These are phyloP conservation scores for Leguminivora glycinivorella DNA, from an alignment of 1,140 invertebrate species.

Conservation along the genomic window DNA sequence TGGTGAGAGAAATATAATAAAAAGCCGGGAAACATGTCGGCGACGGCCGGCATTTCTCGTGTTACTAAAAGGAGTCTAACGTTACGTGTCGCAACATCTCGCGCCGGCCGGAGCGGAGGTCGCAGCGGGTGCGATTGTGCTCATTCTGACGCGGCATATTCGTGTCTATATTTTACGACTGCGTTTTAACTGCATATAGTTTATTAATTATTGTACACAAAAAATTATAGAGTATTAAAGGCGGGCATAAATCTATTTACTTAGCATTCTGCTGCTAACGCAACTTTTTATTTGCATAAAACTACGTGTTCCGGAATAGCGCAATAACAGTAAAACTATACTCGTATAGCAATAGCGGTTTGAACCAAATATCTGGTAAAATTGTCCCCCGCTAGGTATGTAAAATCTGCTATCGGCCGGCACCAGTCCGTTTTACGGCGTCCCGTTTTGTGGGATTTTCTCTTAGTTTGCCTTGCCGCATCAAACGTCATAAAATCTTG, in stretches of 20 bases:
- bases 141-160: not conserved
- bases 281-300: too few relatives aligned
- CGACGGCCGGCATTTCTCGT: slow-evolving; percentile 1
- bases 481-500: not conserved
- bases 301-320: too few relatives aligned
- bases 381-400: not conserved
- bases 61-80: slow-evolving; percentile 14
- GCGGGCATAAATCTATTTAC: too few relatives aligned
- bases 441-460: not conserved
- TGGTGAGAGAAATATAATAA: slow-evolving; percentile 20
- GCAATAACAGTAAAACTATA: too few relatives aligned
- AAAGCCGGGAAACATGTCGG: not conserved
- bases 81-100: slow-evolving; percentile 9
- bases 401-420: not conserved
- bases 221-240: too few relatives aligned
- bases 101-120: not conserved
- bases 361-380: not conserved
- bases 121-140: not conserved
- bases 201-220: too few relatives aligned
- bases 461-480: slow-evolving; percentile 22
- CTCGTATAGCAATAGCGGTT: too few relatives aligned
- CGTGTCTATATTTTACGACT: not conserved
- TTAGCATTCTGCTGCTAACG: too few relatives aligned
- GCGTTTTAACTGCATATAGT: too few relatives aligned
- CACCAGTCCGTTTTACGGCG: not conserved